Conservation (phyloP, 2,888 invertebrate species). For the Torymus tubicola region DNA sequence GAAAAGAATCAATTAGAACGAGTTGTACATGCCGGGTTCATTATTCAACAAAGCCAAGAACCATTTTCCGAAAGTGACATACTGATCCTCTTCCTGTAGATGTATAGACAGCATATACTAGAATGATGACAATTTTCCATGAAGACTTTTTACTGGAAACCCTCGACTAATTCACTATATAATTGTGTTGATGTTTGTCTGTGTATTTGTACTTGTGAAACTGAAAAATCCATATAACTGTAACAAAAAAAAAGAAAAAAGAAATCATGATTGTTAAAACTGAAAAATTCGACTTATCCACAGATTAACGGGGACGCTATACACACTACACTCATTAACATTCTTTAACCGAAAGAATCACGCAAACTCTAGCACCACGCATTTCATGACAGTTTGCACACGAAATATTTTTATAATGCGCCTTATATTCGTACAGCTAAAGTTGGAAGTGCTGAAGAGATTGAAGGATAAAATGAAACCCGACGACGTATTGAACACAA, state of each 20-base stretch:
- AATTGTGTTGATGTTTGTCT: not conserved
- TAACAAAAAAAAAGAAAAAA: too few species aligned
- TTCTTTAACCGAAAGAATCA: constrained; percentile 42
- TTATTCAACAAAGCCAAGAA: too few species aligned
- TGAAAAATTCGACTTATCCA: constrained; percentile 55
- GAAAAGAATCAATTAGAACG: not conserved
- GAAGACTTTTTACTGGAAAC: too few species aligned
- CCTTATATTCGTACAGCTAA: constrained; percentile 79
- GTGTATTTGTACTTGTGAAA: constrained; percentile 8
- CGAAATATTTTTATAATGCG: constrained; percentile 44
- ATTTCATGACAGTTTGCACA: constrained; percentile 31
- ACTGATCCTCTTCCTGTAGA: too few species aligned
- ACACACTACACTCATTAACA: constrained; percentile 57
- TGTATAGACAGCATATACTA: too few species aligned
- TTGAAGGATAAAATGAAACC: constrained; percentile 77
- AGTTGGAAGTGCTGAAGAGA: constrained; percentile 83
- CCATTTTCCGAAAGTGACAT: too few species aligned
- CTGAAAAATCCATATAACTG: not conserved
- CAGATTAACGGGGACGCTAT: constrained; percentile 59
- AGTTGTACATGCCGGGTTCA: too few species aligned
- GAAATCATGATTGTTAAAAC: constrained; percentile 13
- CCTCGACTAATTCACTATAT: too few species aligned
- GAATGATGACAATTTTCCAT: too few species aligned
- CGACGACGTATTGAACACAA: constrained; percentile 79
- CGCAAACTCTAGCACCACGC: constrained; percentile 32